Evolutionary conservation across 2,888 invertebrate species (phyloP).

Genomic region (Cheilosia variabilis): DNA sequence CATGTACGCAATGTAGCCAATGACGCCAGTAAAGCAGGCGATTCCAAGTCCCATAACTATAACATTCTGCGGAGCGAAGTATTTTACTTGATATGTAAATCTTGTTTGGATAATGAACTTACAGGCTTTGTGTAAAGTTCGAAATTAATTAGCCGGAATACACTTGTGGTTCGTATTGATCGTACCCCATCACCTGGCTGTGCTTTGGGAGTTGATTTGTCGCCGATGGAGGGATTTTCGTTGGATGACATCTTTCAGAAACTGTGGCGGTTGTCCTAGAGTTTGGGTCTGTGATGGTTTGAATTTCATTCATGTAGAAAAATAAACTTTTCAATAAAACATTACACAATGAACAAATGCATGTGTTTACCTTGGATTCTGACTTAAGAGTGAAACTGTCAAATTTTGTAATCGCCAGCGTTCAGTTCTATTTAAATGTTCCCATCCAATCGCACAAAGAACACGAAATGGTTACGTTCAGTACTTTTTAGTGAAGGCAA

Average conservation of each 20-base stretch:
- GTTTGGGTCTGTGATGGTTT: neutral
- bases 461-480: too few relatives aligned
- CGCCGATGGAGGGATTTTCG: neutral
- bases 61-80: conserved; percentile 87
- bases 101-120: conserved; percentile 82
- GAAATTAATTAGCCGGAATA: conserved; percentile 93
- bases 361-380: too few relatives aligned
- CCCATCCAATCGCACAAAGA: too few relatives aligned
- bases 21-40: conserved; percentile 89
- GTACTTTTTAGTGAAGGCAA: too few relatives aligned
- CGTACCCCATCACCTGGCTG: conserved; percentile 91
- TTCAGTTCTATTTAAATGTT: too few relatives aligned
- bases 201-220: conserved; percentile 30
- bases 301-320: neutral
- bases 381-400: too few relatives aligned
- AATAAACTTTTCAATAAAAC: neutral
- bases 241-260: conserved; percentile 34
- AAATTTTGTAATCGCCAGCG: too few relatives aligned
- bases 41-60: conserved; percentile 92
- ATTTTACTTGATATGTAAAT: neutral
- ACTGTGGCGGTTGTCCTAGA: neutral
- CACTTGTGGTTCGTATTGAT: conserved; percentile 88
- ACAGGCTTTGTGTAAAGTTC: conserved; percentile 96
- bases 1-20: conserved; percentile 94
- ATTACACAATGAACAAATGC: too few relatives aligned